Percentiles rank a stretch among this genome's conserved stretches.
phyloP scores from a whole-genome alignment of 2,888 invertebrate species.

The Malachius bipustulatus region DNA sequence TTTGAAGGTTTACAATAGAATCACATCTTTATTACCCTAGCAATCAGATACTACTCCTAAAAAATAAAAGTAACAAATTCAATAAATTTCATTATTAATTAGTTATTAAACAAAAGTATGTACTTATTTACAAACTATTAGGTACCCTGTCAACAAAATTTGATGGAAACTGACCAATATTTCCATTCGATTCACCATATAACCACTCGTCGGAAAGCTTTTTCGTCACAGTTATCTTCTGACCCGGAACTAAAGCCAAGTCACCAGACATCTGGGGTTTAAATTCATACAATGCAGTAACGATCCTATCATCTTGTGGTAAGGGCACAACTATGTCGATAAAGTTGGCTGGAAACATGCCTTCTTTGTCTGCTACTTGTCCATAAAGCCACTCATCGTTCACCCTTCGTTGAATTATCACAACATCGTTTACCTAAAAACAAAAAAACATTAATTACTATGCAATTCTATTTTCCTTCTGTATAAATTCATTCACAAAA shows the following conservation, averaged over 20 bases:
- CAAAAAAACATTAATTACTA: constrained; percentile 11
- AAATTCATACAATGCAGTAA: constrained; percentile 64
- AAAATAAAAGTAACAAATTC: too few species aligned
- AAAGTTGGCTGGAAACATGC: constrained; percentile 74
- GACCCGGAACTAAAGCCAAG: constrained; percentile 29
- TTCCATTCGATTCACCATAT: constrained; percentile 55
- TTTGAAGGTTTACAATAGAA: too few species aligned
- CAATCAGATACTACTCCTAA: too few species aligned
- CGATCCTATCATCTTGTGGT: constrained; percentile 38
- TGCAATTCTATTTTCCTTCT: too few species aligned
- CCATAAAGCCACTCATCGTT: constrained; percentile 76
- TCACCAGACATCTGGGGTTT: constrained; percentile 39
- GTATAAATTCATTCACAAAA: background rate
- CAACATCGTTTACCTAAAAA: constrained; percentile 57
- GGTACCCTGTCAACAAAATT: too few species aligned
- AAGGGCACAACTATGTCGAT: constrained; percentile 64
- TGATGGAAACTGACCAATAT: constrained; percentile 65
- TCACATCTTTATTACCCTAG: too few species aligned
- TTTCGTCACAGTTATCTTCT: constrained; percentile 50
- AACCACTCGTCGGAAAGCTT: constrained; percentile 69
- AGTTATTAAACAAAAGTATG: too few species aligned
- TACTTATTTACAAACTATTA: too few species aligned
- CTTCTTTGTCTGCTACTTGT: constrained; percentile 48
- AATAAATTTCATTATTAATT: too few species aligned
- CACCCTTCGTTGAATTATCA: constrained; percentile 55